Percentiles rank a stretch among this genome's conserved stretches.
Evolutionary conservation across 2,888 invertebrate species (phyloP).

Genomic region (Phasia obesa): DNA sequence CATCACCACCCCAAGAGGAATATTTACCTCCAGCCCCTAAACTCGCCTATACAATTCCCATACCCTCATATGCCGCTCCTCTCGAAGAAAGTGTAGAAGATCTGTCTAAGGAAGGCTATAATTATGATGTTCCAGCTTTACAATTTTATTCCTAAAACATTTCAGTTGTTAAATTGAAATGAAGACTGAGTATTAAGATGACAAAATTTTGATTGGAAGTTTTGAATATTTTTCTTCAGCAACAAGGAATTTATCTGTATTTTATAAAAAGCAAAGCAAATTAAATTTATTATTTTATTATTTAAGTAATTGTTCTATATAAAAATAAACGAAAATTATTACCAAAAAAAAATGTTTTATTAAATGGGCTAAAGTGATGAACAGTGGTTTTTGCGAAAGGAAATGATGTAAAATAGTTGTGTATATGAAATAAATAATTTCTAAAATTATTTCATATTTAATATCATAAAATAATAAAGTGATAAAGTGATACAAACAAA

Average conservation of each 20-base stretch:
- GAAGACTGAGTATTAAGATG: conserved; percentile 66
- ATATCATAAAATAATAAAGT: no score
- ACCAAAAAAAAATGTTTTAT: no score
- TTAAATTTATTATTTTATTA: conserved; percentile 1
- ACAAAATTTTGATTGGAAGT: conserved; percentile 5
- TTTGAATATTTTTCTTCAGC: background rate
- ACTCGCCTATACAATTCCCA: conserved; percentile 75
- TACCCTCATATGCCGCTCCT: conserved; percentile 79
- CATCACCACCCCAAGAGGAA: conserved; percentile 72
- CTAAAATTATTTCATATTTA: no score
- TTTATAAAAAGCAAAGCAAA: background rate
- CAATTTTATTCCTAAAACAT: conserved; percentile 74
- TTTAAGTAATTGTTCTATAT: background rate
- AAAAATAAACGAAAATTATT: no score
- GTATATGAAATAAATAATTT: no score
- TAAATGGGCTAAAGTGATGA: no score
- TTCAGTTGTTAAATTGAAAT: conserved; percentile 34
- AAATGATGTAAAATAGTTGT: no score
- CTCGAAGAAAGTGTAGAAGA: conserved; percentile 69
- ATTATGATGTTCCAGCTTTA: conserved; percentile 75
- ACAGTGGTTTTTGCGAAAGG: no score
- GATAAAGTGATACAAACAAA: no score
- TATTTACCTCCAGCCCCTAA: conserved; percentile 74
- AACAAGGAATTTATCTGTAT: conserved; percentile 6
- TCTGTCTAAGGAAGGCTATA: conserved; percentile 73